Percentiles rank a stretch among this genome's conserved stretches.
Conservation (phyloP, 1,140 invertebrate genomes). For the Maniola jurtina region DNA sequence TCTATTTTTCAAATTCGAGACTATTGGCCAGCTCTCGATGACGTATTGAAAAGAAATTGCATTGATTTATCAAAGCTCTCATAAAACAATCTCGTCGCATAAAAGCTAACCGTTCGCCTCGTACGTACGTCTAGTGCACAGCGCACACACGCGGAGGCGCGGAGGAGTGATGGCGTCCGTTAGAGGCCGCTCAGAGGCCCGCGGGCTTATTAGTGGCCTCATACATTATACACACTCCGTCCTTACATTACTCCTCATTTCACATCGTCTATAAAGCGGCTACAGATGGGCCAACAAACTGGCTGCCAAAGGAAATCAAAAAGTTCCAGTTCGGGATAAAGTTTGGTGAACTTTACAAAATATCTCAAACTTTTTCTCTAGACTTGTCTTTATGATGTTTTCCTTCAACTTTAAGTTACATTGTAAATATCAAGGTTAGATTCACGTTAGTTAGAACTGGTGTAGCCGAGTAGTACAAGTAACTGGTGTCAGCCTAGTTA, state of each 20-base stretch:
- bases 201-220: constrained; percentile 2
- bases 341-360: no score
- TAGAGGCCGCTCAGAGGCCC: neutral
- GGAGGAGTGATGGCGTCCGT: constrained; percentile 4
- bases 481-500: no score
- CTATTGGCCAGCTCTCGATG: no score
- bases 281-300: neutral
- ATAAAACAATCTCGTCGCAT: neutral
- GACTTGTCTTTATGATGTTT: no score
- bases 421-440: no score
- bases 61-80: neutral
- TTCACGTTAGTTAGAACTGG: no score
- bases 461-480: no score
- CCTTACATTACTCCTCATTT: constrained; percentile 7
- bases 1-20: no score
- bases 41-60: neutral
- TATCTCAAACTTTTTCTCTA: no score
- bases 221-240: constrained; percentile 2
- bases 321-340: no score
- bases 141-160: no score
- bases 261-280: neutral
- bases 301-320: neutral
- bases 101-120: neutral
- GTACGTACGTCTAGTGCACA: neutral
- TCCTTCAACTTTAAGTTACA: no score